A percentile compares a stretch with the other conserved stretches of the same genome.
Conservation (phyloP, 2,888 invertebrate genomes). For the Villa cingulata region DNA sequence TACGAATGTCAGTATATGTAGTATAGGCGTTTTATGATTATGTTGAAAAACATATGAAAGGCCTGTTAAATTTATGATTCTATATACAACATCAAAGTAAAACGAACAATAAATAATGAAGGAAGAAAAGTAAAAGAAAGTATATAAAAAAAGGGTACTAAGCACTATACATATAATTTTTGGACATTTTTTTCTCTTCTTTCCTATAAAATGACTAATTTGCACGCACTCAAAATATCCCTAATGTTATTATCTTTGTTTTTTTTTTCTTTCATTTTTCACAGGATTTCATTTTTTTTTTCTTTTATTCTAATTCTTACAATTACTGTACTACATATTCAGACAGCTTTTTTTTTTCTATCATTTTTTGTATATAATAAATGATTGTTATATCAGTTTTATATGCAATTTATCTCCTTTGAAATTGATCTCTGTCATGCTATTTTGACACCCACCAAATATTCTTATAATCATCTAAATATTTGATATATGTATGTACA, state of each 20-base stretch:
- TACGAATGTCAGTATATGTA: no score
- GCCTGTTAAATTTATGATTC: background rate
- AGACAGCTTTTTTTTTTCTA: no score
- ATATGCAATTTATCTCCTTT: slow-evolving; percentile 3
- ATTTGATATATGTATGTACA: no score
- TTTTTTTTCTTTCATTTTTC: background rate
- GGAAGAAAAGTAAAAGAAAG: no score
- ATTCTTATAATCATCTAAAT: background rate
- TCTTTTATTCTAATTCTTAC: no score
- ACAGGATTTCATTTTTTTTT: no score
- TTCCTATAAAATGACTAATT: background rate
- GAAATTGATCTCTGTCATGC: slow-evolving; percentile 7
- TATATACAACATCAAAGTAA: background rate
- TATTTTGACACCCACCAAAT: slow-evolving; percentile 6
- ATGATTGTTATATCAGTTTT: slow-evolving; percentile 1
- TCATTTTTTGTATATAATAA: no score
- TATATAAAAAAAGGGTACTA: no score
- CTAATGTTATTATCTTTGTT: background rate
- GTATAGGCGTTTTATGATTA: no score
- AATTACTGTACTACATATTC: no score
- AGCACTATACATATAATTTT: background rate
- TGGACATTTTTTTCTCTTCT: background rate
- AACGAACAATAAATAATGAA: background rate
- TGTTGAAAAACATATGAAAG: background rate
- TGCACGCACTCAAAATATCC: background rate